Evolutionary conservation across 2,888 invertebrate species (phyloP).

Genomic region (Falcaria lacertinaria): DNA sequence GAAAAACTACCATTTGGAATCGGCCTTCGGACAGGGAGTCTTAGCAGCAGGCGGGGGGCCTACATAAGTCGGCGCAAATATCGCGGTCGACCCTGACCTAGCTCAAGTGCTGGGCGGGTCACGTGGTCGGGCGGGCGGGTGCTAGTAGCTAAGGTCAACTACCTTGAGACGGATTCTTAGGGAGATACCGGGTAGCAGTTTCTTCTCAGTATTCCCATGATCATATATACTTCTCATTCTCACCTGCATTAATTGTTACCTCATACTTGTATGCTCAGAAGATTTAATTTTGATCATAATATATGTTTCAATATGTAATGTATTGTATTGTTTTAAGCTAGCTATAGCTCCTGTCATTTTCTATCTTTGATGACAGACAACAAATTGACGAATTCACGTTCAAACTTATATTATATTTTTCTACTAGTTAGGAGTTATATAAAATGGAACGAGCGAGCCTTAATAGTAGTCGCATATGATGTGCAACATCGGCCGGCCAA

Average conservation of each 20-base stretch:
- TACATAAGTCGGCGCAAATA: conserved; percentile 43
- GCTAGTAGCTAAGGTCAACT: conserved; percentile 62
- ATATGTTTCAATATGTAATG: no score
- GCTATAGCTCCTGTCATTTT: no score
- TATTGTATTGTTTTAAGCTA: no score
- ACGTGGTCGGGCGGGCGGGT: conserved; percentile 69
- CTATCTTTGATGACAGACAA: no score
- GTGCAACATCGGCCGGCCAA: no score
- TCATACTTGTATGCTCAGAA: no score
- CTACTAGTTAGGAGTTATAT: no score
- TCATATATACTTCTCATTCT: background rate
- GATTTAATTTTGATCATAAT: no score
- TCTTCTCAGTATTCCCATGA: background rate
- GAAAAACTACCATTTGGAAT: conserved; percentile 32
- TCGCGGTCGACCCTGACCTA: conserved; percentile 73
- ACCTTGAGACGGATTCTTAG: conserved; percentile 66
- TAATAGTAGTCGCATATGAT: no score
- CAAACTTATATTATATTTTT: no score
- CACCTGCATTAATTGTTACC: background rate
- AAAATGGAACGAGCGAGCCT: no score
- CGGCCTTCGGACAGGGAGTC: conserved; percentile 24
- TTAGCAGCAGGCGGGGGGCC: conserved; percentile 32
- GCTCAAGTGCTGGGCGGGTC: conserved; percentile 72
- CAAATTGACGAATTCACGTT: no score
- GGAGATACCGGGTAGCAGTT: conserved; percentile 36